Conservation (phyloP, 2,113 vertebrate genomes). For the Jaculus jaculus region DNA sequence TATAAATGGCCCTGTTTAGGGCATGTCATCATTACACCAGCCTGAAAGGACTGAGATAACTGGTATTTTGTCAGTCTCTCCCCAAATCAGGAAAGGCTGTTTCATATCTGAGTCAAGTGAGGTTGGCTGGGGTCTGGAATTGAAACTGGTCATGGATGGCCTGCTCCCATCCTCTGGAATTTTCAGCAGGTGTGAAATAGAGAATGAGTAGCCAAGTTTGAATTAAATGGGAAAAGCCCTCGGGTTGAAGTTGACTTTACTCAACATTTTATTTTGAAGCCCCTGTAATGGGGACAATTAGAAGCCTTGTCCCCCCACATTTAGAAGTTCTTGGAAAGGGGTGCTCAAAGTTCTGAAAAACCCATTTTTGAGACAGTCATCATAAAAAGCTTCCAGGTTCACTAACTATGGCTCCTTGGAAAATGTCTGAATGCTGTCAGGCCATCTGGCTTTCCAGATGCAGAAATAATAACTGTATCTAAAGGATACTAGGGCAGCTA, state of each 20-base stretch:
- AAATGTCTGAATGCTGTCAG: not conserved
- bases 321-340: not conserved
- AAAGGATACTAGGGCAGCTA: not conserved
- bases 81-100: not conserved
- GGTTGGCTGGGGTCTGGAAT: not conserved
- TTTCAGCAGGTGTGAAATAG: conserved; percentile 41
- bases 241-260: conserved; percentile 6
- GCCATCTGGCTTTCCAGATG: conserved; percentile 22
- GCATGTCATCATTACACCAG: not conserved
- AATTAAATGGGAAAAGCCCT: conserved; percentile 38
- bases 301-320: not conserved
- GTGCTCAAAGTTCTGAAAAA: not conserved
- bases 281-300: conserved; percentile 19
- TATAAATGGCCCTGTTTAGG: not conserved
- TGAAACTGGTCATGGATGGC: not conserved
- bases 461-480: not conserved
- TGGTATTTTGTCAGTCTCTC: not conserved
- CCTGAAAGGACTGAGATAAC: not conserved
- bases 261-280: conserved; percentile 26
- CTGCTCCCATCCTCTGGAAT: conserved; percentile 23
- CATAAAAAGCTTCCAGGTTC: not conserved
- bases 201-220: not conserved
- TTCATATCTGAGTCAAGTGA: not conserved
- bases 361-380: not conserved
- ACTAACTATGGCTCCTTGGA: conserved; percentile 4